Percentiles rank a stretch among this genome's conserved stretches.
These are phyloP conservation scores for Anolis apletophallus DNA, from an alignment of 2,797 vertebrate species.

Conservation along the genomic window DNA sequence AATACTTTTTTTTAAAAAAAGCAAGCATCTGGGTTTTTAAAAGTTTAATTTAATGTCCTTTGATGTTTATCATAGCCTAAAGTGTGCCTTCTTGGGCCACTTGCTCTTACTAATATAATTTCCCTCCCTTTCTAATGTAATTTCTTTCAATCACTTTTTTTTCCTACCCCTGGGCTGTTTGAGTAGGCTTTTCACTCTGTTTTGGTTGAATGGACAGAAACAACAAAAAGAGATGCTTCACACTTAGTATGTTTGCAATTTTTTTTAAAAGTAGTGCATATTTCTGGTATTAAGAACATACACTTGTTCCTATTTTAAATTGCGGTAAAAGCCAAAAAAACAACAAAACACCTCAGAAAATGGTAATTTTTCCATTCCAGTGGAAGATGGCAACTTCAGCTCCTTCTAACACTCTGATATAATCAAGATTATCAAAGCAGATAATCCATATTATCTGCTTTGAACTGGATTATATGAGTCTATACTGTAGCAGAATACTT, in stretches of 20 bases:
- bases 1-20: conserved; percentile 67
- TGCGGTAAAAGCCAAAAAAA: not conserved
- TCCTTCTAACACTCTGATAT: too few species aligned
- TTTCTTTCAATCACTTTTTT: conserved; percentile 64
- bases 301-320: not conserved
- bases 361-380: not conserved
- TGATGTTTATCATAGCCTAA: conserved; percentile 69
- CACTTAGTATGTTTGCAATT: not conserved
- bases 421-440: too few species aligned
- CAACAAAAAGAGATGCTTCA: not conserved
- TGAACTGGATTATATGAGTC: too few species aligned
- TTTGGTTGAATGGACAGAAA: not conserved
- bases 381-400: too few species aligned
- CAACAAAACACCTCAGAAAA: not conserved
- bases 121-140: conserved; percentile 60
- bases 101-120: conserved; percentile 77
- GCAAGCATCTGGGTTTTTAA: conserved; percentile 62
- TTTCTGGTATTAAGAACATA: not conserved
- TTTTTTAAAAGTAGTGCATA: not conserved
- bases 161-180: conserved; percentile 56
- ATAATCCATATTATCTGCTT: too few species aligned
- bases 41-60: conserved; percentile 76
- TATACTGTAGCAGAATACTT: too few species aligned
- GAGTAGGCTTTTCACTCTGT: conserved; percentile 47
- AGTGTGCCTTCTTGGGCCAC: conserved; percentile 68